Evolutionary conservation across 1,140 invertebrate species (phyloP).

Genomic region (Babylonia areolata): DNA sequence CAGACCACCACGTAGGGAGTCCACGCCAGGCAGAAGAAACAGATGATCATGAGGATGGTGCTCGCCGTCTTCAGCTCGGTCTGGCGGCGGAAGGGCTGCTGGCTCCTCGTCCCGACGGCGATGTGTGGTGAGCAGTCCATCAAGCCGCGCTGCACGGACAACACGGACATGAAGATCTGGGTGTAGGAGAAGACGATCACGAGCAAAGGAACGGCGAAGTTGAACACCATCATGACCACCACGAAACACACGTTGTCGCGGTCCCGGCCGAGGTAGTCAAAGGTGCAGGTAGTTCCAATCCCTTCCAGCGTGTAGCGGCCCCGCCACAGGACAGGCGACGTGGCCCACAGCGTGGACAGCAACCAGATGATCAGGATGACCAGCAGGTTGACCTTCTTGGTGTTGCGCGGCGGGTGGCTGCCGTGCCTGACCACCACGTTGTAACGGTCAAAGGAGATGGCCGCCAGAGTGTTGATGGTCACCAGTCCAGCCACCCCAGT

Average conservation of each 20-base stretch:
- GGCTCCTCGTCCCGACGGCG: constrained; percentile 14
- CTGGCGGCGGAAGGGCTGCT: background rate
- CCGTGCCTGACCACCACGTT: constrained; percentile 15
- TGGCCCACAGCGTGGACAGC: constrained; percentile 36
- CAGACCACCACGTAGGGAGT: constrained; percentile 78
- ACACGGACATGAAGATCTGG: constrained; percentile 83
- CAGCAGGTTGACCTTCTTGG: background rate
- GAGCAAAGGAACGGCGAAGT: constrained; percentile 74
- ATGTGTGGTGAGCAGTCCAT: constrained; percentile 65
- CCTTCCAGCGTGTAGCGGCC: constrained; percentile 52
- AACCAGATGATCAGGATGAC: constrained; percentile 41
- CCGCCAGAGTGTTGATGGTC: constrained; percentile 37
- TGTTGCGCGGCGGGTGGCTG: background rate
- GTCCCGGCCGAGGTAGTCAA: constrained; percentile 47
- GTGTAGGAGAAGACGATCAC: constrained; percentile 90
- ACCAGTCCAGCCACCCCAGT: constrained; percentile 30
- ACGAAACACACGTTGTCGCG: constrained; percentile 39
- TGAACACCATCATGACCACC: constrained; percentile 38
- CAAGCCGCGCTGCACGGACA: constrained; percentile 80
- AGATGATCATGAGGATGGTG: constrained; percentile 39
- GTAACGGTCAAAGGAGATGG: constrained; percentile 39
- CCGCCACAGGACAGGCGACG: constrained; percentile 46
- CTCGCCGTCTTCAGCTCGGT: constrained; percentile 48
- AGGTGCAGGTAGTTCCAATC: constrained; percentile 53
- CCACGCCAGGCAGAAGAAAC: constrained; percentile 53